phyloP scores from a whole-genome alignment of 2,888 invertebrate species.

The Pristionchus japonicus region DNA sequence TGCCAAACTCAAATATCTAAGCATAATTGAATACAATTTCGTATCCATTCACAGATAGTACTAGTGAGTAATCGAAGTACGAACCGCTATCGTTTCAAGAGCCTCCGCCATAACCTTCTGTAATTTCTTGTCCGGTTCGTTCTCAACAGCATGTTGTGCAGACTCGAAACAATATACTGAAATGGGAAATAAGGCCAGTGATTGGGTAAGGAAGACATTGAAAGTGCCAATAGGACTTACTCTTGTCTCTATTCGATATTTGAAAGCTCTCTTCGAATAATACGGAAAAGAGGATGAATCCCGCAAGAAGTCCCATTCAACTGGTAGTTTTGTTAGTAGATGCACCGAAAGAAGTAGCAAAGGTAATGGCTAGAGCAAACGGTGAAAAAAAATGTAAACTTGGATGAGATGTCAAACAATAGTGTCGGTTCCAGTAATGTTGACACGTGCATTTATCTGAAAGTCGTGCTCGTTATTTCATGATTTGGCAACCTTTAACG shows the following conservation, averaged over 20 bases:
- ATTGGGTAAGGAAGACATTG: not conserved
- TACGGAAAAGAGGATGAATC: not conserved
- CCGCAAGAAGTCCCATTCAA: not conserved
- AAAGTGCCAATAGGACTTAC: not conserved
- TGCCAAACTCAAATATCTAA: no score
- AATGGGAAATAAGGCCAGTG: not conserved
- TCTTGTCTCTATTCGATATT: not conserved
- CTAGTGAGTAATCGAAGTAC: no score
- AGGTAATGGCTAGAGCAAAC: not conserved
- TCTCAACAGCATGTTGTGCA: not conserved
- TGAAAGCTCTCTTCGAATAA: not conserved
- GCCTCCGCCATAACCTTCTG: not conserved
- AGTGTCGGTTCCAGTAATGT: no score
- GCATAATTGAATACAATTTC: no score
- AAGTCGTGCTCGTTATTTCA: no score
- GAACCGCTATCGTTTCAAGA: not conserved
- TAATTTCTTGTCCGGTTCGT: not conserved
- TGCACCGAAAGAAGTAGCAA: not conserved
- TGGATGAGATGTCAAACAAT: no score
- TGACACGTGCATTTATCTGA: no score
- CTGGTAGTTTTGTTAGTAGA: not conserved
- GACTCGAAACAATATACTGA: not conserved
- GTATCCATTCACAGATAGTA: no score
- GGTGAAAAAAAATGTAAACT: not conserved
- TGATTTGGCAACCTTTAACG: no score